Conservation (phyloP, 2,113 vertebrate species). For the Echinops telfairi region DNA sequence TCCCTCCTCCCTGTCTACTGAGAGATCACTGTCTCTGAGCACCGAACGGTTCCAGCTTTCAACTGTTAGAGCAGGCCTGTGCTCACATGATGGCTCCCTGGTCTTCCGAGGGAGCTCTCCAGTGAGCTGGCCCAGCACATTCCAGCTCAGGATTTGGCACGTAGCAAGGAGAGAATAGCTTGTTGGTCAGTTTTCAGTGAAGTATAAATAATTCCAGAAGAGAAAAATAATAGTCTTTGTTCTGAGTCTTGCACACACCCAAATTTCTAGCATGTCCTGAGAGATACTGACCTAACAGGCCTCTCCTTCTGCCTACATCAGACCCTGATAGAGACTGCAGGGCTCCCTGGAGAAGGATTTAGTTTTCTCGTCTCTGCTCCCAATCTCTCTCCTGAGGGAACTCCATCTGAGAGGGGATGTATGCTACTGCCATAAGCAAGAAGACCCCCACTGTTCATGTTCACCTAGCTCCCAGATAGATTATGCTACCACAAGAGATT, state of each 20-base stretch:
- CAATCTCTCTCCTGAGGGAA: background rate
- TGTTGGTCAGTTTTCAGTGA: conserved; percentile 34
- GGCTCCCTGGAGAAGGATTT: background rate
- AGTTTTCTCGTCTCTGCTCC: background rate
- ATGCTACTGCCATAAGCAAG: background rate
- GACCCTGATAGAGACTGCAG: background rate
- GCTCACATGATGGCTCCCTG: background rate
- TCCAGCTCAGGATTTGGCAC: conserved; percentile 11
- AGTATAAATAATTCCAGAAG: conserved; percentile 49
- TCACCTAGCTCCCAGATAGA: background rate
- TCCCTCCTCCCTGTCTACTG: background rate
- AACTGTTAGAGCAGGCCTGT: background rate
- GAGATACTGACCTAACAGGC: background rate
- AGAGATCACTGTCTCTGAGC: background rate
- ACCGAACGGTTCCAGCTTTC: background rate
- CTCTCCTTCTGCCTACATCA: background rate
- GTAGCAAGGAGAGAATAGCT: background rate
- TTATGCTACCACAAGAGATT: background rate
- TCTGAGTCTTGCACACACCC: background rate
- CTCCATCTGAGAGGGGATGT: background rate
- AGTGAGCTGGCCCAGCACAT: background rate
- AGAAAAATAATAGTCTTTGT: conserved; percentile 25
- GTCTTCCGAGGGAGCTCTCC: conserved; percentile 20
- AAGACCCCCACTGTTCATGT: background rate
- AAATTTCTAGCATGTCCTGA: conserved; percentile 38